Evolutionary conservation across 2,797 vertebrate genomes (phyloP).

Genomic region (Enteromius treurensis): DNA sequence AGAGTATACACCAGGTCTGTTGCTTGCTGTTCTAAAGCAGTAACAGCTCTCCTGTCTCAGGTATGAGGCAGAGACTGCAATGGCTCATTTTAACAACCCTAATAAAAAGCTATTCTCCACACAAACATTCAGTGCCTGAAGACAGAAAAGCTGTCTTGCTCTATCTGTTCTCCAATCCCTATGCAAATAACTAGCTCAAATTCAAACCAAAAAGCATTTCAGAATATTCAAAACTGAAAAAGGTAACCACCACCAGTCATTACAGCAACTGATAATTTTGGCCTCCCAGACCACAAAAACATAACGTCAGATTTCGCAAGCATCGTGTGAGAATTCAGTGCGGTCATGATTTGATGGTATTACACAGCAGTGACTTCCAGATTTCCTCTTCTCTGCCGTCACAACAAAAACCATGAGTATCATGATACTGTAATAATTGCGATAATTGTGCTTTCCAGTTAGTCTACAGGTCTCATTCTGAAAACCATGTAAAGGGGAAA

Average conservation of each 20-base stretch:
- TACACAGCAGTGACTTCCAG: not conserved
- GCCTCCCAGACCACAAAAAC: conserved; percentile 10
- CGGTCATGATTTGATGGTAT: conserved; percentile 2
- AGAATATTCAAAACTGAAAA: not conserved
- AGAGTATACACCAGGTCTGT: conserved; percentile 11
- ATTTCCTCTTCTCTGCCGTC: not conserved
- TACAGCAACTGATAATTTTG: not conserved
- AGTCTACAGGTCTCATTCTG: not conserved
- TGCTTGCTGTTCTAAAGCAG: conserved; percentile 20
- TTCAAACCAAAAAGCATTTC: not conserved
- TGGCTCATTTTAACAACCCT: conserved; percentile 51
- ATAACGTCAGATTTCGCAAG: not conserved
- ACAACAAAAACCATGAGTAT: not conserved
- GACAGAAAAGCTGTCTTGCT: conserved; percentile 13
- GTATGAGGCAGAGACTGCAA: conserved; percentile 46
- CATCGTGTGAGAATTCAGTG: not conserved
- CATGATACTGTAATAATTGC: too few relatives aligned
- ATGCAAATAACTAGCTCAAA: not conserved
- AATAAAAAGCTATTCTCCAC: conserved; percentile 49
- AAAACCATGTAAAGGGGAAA: not conserved
- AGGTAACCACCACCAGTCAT: not conserved
- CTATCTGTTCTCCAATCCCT: conserved; percentile 24
- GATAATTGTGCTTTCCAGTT: not conserved
- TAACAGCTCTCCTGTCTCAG: conserved; percentile 35
- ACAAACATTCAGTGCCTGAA: conserved; percentile 44